A percentile compares a stretch with the other conserved stretches of the same genome.
These are phyloP conservation scores for Triplophysa bombifrons DNA, from an alignment of 2,797 vertebrate genomes.

Conservation along the genomic window DNA sequence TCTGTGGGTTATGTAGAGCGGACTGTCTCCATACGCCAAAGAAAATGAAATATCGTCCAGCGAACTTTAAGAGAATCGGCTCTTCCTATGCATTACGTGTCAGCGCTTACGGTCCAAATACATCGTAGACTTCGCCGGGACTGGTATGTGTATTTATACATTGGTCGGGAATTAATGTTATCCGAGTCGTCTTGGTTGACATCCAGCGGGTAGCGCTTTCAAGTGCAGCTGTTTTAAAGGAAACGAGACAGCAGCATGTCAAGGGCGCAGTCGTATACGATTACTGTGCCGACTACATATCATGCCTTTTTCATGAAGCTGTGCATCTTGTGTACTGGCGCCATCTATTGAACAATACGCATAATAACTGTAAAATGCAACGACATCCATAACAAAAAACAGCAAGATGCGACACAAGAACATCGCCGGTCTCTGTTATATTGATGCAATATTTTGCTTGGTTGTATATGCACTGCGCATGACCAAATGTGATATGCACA, in stretches of 20 bases:
- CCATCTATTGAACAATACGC: conserved; percentile 26
- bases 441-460: background rate
- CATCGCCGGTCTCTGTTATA: background rate
- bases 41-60: conserved; percentile 17
- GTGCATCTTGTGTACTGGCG: conserved; percentile 27
- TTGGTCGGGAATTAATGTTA: background rate
- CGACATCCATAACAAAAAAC: background rate
- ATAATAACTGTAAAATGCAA: background rate
- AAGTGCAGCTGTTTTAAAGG: conserved; percentile 31
- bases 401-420: background rate
- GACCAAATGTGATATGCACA: too few species aligned
- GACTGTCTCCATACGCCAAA: conserved; percentile 54
- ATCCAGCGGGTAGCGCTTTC: conserved; percentile 25
- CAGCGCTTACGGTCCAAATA: background rate
- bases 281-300: conserved; percentile 17
- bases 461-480: background rate
- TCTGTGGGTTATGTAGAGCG: conserved; percentile 26
- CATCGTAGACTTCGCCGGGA: conserved; percentile 1
- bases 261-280: conserved; percentile 41
- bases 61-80: conserved; percentile 21
- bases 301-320: background rate
- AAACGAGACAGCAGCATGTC: conserved; percentile 17
- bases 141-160: background rate
- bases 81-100: conserved; percentile 23
- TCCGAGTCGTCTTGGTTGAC: conserved; percentile 4